Conservation (phyloP, 2,797 vertebrate genomes). For the Helostoma temminkii region DNA sequence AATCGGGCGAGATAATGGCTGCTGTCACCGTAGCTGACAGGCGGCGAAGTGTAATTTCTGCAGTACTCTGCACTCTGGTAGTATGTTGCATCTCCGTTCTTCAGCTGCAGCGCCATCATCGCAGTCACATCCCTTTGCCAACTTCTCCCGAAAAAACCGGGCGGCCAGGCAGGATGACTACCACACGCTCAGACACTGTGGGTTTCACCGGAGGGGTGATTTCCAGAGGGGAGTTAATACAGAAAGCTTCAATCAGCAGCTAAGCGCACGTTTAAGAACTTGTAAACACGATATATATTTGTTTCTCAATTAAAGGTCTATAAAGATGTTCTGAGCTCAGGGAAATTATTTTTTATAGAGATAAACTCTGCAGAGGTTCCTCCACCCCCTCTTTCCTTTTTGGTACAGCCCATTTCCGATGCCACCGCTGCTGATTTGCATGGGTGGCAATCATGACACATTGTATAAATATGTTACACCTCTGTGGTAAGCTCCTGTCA, state of each 20-base stretch:
- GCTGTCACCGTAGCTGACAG: conserved; percentile 78
- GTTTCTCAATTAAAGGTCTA: rapidly evolving
- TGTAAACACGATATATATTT: rapidly evolving
- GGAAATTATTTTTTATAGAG: neutral
- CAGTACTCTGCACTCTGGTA: conserved; percentile 82
- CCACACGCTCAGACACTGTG: conserved; percentile 41
- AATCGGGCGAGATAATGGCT: conserved; percentile 82
- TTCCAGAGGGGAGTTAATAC: neutral
- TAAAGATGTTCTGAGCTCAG: rapidly evolving
- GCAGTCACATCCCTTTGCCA: conserved; percentile 77
- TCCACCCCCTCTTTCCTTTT: neutral
- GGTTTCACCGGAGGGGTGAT: conserved; percentile 38
- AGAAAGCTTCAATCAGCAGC: rapidly evolving
- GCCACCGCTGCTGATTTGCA: conserved; percentile 67
- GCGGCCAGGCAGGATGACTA: conserved; percentile 60
- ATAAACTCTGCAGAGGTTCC: neutral
- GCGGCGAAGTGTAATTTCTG: conserved; percentile 78
- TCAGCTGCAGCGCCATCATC: conserved; percentile 88
- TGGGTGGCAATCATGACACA: conserved; percentile 71
- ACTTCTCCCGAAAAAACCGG: conserved; percentile 77
- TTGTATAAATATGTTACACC: conserved; percentile 69
- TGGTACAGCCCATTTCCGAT: conserved; percentile 80
- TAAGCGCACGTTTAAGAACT: rapidly evolving
- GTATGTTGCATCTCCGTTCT: conserved; percentile 79
- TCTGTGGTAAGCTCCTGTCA: conserved; percentile 35